Conservation (phyloP, 1,140 invertebrate species). For the Drosophila pectinifera region DNA sequence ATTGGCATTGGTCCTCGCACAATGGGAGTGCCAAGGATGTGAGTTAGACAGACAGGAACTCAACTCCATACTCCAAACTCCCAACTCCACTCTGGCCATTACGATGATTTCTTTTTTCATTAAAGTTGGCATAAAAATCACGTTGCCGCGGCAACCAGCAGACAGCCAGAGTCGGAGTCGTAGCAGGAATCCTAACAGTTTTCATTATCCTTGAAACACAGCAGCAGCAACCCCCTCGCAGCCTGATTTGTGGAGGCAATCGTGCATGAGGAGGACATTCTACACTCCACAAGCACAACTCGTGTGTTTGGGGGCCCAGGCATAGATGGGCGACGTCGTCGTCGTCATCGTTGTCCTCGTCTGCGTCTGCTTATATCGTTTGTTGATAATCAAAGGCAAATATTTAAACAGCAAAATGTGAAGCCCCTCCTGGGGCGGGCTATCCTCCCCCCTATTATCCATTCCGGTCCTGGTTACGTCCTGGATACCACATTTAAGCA, state of each 20-base stretch:
- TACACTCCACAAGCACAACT: neutral
- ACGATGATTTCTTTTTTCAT: constrained; percentile 59
- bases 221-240: neutral
- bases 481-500: constrained; percentile 3
- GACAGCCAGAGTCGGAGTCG: constrained; percentile 8
- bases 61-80: neutral
- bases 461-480: constrained; percentile 8
- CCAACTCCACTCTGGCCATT: neutral
- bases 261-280: constrained; percentile 32
- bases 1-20: neutral
- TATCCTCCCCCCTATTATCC: neutral
- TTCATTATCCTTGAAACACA: constrained; percentile 38
- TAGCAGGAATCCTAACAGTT: constrained; percentile 17
- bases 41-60: neutral
- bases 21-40: constrained; percentile 18
- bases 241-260: constrained; percentile 27
- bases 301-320: neutral
- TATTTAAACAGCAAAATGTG: constrained; percentile 77
- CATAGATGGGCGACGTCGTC: neutral
- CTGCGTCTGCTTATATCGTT: constrained; percentile 49
- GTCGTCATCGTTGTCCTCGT: neutral
- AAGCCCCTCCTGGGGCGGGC: no score
- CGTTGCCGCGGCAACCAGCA: constrained; percentile 58
- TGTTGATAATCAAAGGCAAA: constrained; percentile 80
- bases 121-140: constrained; percentile 73